phyloP scores from a whole-genome alignment of 2,797 vertebrate species.

The Poeciliopsis infans region DNA sequence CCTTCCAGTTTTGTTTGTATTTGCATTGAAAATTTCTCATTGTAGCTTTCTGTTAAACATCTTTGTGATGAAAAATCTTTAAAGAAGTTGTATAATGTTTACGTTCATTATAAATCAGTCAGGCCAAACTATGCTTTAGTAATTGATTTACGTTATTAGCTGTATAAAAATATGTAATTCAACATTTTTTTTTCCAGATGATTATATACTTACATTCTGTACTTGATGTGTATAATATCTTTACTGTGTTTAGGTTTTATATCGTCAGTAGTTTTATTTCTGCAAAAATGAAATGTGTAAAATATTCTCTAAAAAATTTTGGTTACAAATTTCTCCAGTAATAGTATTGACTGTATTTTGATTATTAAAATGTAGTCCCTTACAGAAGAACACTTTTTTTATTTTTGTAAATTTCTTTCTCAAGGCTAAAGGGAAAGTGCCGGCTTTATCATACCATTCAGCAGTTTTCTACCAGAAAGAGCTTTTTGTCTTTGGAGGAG shows the following conservation, averaged over 20 bases:
- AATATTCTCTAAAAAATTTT: background rate
- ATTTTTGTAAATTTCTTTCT: constrained; percentile 6
- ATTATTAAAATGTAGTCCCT: background rate
- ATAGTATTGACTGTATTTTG: background rate
- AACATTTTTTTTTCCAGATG: background rate
- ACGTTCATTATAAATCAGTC: background rate
- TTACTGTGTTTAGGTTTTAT: background rate
- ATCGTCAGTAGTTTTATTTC: background rate
- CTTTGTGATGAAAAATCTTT: background rate
- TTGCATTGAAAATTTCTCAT: background rate
- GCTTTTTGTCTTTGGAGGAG: constrained; percentile 90
- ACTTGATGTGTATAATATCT: background rate
- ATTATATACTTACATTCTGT: background rate
- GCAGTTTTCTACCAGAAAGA: constrained; percentile 87
- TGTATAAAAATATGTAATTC: background rate
- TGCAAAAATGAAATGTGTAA: background rate
- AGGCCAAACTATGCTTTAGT: background rate
- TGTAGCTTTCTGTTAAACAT: background rate
- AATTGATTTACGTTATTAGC: background rate
- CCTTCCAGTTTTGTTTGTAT: background rate
- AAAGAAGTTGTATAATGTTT: background rate
- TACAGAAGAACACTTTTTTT: background rate
- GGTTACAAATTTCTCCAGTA: background rate
- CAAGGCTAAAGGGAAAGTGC: constrained; percentile 87
- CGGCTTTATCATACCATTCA: constrained; percentile 85